phyloP scores from a whole-genome alignment of 2,888 invertebrate species.

The Bembecia ichneumoniformis region DNA sequence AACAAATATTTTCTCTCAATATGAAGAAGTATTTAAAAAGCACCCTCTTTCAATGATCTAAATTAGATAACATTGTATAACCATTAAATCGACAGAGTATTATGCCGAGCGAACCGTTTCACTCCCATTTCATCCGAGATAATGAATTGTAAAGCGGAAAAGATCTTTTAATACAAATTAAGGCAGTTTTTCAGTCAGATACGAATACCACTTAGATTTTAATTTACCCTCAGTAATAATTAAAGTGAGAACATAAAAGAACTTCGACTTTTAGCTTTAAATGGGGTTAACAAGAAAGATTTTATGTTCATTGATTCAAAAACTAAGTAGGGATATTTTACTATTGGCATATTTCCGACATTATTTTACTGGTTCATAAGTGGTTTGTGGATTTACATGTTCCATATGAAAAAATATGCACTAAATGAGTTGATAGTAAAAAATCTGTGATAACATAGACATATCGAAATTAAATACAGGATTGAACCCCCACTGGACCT shows the following conservation, averaged over 20 bases:
- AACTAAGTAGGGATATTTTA: background rate
- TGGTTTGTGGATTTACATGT: too few relatives aligned
- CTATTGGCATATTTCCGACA: too few relatives aligned
- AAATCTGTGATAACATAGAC: too few relatives aligned
- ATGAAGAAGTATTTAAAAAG: too few relatives aligned
- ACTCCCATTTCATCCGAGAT: conserved; percentile 16
- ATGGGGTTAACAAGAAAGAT: background rate
- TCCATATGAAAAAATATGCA: too few relatives aligned
- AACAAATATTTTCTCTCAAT: too few relatives aligned
- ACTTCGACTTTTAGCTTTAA: background rate
- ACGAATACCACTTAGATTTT: conserved; percentile 3
- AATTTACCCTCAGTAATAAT: conserved; percentile 9
- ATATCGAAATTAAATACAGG: too few relatives aligned
- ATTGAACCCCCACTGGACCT: too few relatives aligned
- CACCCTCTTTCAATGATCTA: background rate
- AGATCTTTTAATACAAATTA: conserved; percentile 7
- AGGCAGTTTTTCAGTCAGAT: conserved; percentile 7
- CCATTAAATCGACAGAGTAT: conserved; percentile 18
- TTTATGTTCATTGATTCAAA: background rate
- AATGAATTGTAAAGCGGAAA: conserved; percentile 20
- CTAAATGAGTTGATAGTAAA: too few relatives aligned
- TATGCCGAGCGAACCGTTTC: conserved; percentile 15
- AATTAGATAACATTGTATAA: conserved; percentile 19
- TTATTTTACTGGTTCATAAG: too few relatives aligned
- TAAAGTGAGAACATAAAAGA: background rate